Evolutionary conservation across 2,888 invertebrate species (phyloP).

Genomic region (Andricus curvator): DNA sequence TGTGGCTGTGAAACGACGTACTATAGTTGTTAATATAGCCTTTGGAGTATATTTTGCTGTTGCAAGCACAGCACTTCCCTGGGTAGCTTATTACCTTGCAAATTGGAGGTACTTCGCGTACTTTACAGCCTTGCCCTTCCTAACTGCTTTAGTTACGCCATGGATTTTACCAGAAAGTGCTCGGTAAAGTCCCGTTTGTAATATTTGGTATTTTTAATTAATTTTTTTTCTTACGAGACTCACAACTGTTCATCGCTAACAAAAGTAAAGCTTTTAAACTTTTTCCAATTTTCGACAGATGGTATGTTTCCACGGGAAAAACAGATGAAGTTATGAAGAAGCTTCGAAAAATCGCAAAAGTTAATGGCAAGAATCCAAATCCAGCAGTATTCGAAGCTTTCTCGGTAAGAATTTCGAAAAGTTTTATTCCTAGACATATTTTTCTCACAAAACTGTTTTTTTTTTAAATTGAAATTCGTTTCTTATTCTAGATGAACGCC

Average conservation of each 20-base stretch:
- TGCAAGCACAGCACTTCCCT: slow-evolving; percentile 79
- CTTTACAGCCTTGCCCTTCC: slow-evolving; percentile 77
- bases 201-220: neutral
- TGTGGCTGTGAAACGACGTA: slow-evolving; percentile 79
- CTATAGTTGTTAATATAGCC: slow-evolving; percentile 79
- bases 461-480: neutral
- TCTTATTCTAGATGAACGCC: slow-evolving; percentile 69
- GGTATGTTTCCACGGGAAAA: slow-evolving; percentile 79
- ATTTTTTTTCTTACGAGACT: neutral
- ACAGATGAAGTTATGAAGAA: slow-evolving; percentile 78
- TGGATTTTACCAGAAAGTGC: slow-evolving; percentile 80
- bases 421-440: slow-evolving; percentile 7
- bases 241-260: too few species aligned
- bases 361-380: slow-evolving; percentile 78
- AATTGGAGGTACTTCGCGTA: slow-evolving; percentile 79
- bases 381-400: slow-evolving; percentile 77
- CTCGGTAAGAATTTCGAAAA: slow-evolving; percentile 68
- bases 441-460: neutral
- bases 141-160: slow-evolving; percentile 76
- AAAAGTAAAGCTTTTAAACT: neutral
- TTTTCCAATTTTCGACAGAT: slow-evolving; percentile 68
- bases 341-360: slow-evolving; percentile 78
- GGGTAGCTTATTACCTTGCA: slow-evolving; percentile 79
- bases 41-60: slow-evolving; percentile 80
- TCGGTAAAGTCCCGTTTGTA: slow-evolving; percentile 69